Base-by-base conservation (phyloP, 2,113 vertebrate species). In the Stictonetta naevosa region DNA sequence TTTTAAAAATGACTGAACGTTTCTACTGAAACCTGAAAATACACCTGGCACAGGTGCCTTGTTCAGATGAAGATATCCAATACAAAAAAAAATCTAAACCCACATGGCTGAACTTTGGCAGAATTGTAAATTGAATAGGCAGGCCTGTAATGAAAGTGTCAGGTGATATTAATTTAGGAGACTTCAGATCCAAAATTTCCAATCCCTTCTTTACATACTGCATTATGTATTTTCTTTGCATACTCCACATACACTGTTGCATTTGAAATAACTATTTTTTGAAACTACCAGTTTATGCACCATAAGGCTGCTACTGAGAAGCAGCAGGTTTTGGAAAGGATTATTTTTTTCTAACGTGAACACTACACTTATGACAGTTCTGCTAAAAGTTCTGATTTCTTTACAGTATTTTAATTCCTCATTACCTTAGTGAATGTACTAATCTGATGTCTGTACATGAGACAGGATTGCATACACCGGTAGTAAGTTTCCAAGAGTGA, bases 401-500 rank as follows among this genome's bases (percentile, higher is more conserved):
- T 80, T 46, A 46, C 50, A 36, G 21, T 34, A 64, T 87, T 88
- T 93, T n/a, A 91, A 82, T 59, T 71, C 19, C 18, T 85, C n/a
- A 20, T 73, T 86, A 76, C 62, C 29, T 23, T 33, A 18, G 29
- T 44, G 44, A 79, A 36, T 75, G 63, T 74, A 86, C 63, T 48
- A 55, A 67, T 71, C 53, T 96, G 48, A 90, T 72, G 66, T 21
- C 95, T 92, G 53, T 92, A 98, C 98, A 93, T 96, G n/a, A 97
- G 44, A 79, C 98, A 98, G 98, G 98, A 98, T 26, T 98, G 98
- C 2, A 97, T 98, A 68, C 96, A 98, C 4, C 52, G 98, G 5
- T 58, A 25, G 93, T 98, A 71, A 97, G 95, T 67, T 98, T 98
- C 60, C 98, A 98, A 91, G 98, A 98, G 98, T 2, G 98, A 99